Evolutionary conservation across 2,888 invertebrate genomes (phyloP).

Genomic region (Bombylius major): DNA sequence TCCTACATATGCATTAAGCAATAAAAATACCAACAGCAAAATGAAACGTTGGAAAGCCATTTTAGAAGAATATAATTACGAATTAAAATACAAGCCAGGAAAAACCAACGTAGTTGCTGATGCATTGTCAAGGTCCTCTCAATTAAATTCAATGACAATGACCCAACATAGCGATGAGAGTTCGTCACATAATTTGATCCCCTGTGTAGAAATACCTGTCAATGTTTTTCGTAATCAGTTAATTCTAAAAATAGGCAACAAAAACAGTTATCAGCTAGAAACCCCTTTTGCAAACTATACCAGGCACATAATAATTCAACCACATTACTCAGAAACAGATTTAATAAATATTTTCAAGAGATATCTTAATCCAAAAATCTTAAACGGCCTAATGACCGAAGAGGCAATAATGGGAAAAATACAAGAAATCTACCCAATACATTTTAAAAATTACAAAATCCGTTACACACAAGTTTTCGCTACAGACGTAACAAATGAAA

Average conservation of each 20-base stretch:
- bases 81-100: slow-evolving; percentile 7
- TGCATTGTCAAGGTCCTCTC: slow-evolving; percentile 5
- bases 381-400: too few relatives aligned
- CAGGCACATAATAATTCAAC: too few relatives aligned
- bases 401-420: too few relatives aligned
- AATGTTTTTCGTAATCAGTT: slow-evolving; percentile 14
- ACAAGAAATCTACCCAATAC: too few relatives aligned
- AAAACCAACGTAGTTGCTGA: slow-evolving; percentile 11
- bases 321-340: too few relatives aligned
- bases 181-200: slow-evolving; percentile 6
- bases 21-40: slow-evolving; percentile 10
- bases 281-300: neutral
- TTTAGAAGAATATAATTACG: neutral
- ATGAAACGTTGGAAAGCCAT: slow-evolving; percentile 10
- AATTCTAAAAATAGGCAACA: neutral
- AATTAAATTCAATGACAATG: slow-evolving; percentile 5
- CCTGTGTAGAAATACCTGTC: slow-evolving; percentile 7
- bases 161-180: slow-evolving; percentile 5
- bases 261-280: neutral
- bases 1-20: slow-evolving; percentile 7
- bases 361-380: too few relatives aligned
- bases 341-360: too few relatives aligned
- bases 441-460: too few relatives aligned
- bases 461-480: neutral
- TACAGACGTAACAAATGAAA: neutral